Evolutionary conservation across 2,888 invertebrate species (phyloP), one percentile per base, ranked within the genome.

Genomic region (Calameuta pallipes): DNA sequence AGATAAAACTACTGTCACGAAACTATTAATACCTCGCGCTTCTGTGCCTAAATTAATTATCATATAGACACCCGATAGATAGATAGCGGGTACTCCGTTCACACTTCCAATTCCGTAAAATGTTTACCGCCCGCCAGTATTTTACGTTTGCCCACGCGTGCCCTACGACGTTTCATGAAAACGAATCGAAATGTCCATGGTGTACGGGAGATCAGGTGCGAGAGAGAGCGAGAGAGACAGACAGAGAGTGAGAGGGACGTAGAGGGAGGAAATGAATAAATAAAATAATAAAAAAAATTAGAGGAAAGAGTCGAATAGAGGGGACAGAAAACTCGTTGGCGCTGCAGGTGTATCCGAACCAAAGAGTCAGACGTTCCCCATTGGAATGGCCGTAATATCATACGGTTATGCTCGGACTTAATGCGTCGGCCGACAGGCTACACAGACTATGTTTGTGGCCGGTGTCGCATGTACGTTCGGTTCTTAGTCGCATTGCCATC

Each of bases 61-160:
- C 56, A 23, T 23, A 56, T 56, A 6, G 56, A 23, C 1, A 56
- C 9, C 56, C 23, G 56, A 56, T 56, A 23, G 56, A 56, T 23
- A 56, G 56, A 56, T 23, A 56, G 30, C 30, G 2, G 31, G 71
- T 71, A 15, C 30, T 6, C 30, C 34, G 34, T 71, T 71, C 15
- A 34, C 86, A 85, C 83, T 86, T 85, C 87, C 85, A 86, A 87
- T 87, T 87, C 82, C 83, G 83, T 85, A 85, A 88, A 87, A 86
- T 79, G 83, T 85, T 80, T 79, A 79, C 81, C 83, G 84, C 81
- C 84, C 84, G 79, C 85, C 85, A 87, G 83, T 88, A 88, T 88
- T 88, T 88, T 87, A 88, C 87, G 87, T 86, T 87, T 88, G 85
- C 87, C 87, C 86, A 88, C 88, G 88, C 87, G 85, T 80, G 81